Evolutionary conservation across 1,140 invertebrate genomes (phyloP).

Genomic region (Diorhabda elongata): DNA sequence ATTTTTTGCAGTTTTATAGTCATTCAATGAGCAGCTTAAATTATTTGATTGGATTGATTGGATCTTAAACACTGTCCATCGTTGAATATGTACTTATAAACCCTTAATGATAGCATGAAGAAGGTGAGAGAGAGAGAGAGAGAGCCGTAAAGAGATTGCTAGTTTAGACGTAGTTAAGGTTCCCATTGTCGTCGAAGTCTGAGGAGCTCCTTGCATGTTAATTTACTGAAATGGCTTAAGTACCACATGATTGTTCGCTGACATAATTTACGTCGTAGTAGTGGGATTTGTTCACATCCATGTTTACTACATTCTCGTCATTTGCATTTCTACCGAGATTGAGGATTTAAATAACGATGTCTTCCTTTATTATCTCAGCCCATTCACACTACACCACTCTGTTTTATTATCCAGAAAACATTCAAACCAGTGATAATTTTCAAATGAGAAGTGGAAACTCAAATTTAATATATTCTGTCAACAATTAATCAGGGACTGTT

Average conservation of each 20-base stretch:
- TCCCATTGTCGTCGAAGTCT: constrained; percentile 30
- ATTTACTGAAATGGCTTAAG: constrained; percentile 38
- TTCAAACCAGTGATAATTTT: too few species aligned
- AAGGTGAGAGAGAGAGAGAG: not conserved
- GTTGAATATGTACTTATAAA: too few species aligned
- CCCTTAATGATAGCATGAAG: too few species aligned
- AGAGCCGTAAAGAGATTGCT: not conserved
- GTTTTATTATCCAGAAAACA: not conserved
- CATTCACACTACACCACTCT: constrained; percentile 1
- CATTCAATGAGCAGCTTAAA: too few species aligned
- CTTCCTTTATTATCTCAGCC: constrained; percentile 20
- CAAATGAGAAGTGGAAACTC: too few species aligned
- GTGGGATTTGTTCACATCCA: constrained; percentile 42
- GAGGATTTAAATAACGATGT: constrained; percentile 35
- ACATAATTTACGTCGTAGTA: constrained; percentile 45
- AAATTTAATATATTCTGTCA: too few species aligned
- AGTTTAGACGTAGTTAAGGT: not conserved
- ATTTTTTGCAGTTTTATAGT: too few species aligned
- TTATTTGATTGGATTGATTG: too few species aligned
- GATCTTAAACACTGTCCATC: too few species aligned
- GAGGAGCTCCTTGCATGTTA: constrained; percentile 40
- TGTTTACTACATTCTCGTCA: constrained; percentile 37
- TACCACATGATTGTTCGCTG: constrained; percentile 45
- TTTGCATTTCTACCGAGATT: constrained; percentile 38
- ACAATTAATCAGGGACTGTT: too few species aligned